A percentile compares a stretch with the other conserved stretches of the same genome.
Evolutionary conservation across 2,113 vertebrate genomes (phyloP).

Genomic region (Cebus imitator): DNA sequence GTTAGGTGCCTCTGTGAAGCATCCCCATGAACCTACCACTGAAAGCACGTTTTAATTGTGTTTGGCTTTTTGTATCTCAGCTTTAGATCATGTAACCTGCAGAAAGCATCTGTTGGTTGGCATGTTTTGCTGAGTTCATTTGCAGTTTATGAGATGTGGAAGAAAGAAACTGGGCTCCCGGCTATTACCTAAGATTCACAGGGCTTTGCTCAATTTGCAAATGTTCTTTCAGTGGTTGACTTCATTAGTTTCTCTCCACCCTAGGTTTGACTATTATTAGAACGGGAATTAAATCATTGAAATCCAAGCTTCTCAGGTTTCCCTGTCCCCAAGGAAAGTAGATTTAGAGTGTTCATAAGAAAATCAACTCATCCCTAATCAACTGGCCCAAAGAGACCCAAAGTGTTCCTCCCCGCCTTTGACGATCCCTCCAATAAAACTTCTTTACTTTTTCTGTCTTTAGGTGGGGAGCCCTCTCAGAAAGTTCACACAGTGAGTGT

Average conservation of each 20-base stretch:
- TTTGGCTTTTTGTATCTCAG: slow-evolving; percentile 19
- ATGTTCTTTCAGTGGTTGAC: background rate
- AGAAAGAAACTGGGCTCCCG: slow-evolving; percentile 50
- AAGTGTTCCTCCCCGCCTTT: slow-evolving; percentile 49
- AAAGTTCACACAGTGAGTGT: slow-evolving; percentile 80
- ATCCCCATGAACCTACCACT: background rate
- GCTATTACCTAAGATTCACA: slow-evolving; percentile 44
- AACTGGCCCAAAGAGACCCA: slow-evolving; percentile 39
- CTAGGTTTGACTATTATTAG: slow-evolving; percentile 60
- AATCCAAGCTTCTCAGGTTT: slow-evolving; percentile 55
- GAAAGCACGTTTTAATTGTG: slow-evolving; percentile 9
- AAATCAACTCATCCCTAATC: slow-evolving; percentile 56
- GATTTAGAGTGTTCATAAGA: slow-evolving; percentile 49
- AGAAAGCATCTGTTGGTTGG: background rate
- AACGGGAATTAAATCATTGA: slow-evolving; percentile 54
- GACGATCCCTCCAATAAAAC: slow-evolving; percentile 62
- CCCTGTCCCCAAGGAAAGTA: background rate
- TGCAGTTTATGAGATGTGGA: slow-evolving; percentile 58
- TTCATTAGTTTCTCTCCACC: slow-evolving; percentile 44
- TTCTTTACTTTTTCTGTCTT: slow-evolving; percentile 34
- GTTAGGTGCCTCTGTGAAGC: background rate
- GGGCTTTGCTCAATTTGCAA: slow-evolving; percentile 24
- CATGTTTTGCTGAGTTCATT: slow-evolving; percentile 45
- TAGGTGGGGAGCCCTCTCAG: slow-evolving; percentile 67
- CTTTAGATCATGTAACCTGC: background rate